Evolutionary conservation across 2,888 invertebrate species (phyloP).

Genomic region (Eristalis arbustorum): DNA sequence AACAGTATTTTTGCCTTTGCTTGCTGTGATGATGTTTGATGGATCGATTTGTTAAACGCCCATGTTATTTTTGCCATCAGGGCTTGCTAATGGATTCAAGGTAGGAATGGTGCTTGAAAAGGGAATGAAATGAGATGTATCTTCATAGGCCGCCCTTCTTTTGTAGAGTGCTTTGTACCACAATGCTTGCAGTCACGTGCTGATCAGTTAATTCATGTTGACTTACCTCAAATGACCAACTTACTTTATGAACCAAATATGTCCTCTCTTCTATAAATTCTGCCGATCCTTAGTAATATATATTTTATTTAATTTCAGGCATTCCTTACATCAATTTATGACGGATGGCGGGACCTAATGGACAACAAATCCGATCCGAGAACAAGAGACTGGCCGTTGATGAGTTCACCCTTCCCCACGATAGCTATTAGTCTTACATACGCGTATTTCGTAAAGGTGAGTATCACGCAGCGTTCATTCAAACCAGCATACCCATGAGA

Average conservation of each 20-base stretch:
- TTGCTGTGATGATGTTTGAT: neutral
- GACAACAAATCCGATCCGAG: slow-evolving; percentile 92
- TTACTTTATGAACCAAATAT: too few relatives aligned
- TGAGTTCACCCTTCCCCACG: slow-evolving; percentile 91
- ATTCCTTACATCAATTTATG: slow-evolving; percentile 78
- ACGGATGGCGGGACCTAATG: slow-evolving; percentile 85
- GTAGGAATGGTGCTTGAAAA: too few relatives aligned
- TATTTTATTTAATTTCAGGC: slow-evolving; percentile 75
- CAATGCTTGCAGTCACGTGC: too few relatives aligned
- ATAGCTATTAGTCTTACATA: slow-evolving; percentile 88
- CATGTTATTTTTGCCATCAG: neutral
- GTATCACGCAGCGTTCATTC: slow-evolving; percentile 7
- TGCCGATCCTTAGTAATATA: slow-evolving; percentile 6
- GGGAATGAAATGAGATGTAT: too few relatives aligned
- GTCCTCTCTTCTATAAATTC: neutral
- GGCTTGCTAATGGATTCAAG: neutral
- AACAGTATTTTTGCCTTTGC: neutral
- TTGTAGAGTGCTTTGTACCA: too few relatives aligned
- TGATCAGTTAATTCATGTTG: too few relatives aligned
- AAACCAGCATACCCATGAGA: neutral
- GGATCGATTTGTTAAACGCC: neutral
- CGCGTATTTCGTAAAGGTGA: slow-evolving; percentile 87
- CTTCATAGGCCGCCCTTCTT: too few relatives aligned
- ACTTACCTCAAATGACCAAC: too few relatives aligned
- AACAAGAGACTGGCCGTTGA: slow-evolving; percentile 89